These are phyloP conservation scores for Aplocera efformata DNA, from an alignment of 2,888 invertebrate species.

Conservation along the genomic window DNA sequence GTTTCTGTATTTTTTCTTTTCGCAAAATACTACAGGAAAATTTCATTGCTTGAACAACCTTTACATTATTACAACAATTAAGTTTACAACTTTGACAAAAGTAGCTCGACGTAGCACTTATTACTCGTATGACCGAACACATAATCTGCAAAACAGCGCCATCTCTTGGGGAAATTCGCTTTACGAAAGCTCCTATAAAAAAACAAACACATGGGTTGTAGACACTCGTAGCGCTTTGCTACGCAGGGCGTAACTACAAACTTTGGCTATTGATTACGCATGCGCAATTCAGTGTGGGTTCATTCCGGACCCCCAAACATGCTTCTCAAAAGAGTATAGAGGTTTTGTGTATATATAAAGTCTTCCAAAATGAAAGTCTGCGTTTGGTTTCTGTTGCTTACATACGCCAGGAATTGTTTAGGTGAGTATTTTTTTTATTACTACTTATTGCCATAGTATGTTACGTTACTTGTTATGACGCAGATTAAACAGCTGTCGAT, in stretches of 20 bases:
- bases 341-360: constrained; percentile 19
- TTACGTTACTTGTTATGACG: no score
- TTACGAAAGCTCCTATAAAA: no score
- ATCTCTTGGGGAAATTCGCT: no score
- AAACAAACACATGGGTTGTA: constrained; percentile 9
- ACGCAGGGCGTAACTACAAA: constrained; percentile 23
- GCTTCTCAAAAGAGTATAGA: constrained; percentile 28
- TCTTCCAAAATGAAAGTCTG: constrained; percentile 51
- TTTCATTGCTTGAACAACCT: no score
- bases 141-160: constrained; percentile 13
- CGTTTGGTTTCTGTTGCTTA: constrained; percentile 45
- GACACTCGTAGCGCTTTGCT: constrained; percentile 13
- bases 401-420: constrained; percentile 41
- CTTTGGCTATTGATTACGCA: constrained; percentile 64
- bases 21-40: no score
- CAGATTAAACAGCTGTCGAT: no score
- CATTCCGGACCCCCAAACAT: constrained; percentile 44
- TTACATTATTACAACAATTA: no score
- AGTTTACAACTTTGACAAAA: no score
- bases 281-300: constrained; percentile 43
- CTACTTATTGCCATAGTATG: neutral
- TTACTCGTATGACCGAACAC: no score
- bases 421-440: constrained; percentile 52
- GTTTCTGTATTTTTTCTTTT: no score
- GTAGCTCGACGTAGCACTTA: no score